These are phyloP conservation scores for Rhinichthys osculus DNA, from an alignment of 2,797 vertebrate genomes.

Conservation along the genomic window DNA sequence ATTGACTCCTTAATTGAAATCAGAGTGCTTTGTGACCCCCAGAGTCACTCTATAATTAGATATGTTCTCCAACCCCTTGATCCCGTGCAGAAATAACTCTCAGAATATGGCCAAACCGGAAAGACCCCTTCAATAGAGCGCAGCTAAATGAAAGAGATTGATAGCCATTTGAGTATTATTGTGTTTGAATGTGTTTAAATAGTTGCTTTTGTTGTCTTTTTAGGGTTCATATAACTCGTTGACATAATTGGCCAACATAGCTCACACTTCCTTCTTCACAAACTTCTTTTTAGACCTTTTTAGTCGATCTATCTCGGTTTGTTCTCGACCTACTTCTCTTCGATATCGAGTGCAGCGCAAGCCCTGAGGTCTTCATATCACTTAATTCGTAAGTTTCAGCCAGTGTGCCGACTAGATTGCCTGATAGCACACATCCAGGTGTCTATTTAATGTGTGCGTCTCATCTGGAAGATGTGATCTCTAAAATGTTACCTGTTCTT, in stretches of 20 bases:
- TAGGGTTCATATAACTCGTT: background rate
- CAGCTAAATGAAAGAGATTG: background rate
- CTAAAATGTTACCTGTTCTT: background rate
- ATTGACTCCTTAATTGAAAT: slow-evolving; percentile 62
- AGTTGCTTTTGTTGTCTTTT: background rate
- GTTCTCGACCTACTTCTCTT: slow-evolving; percentile 41
- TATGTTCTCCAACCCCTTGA: slow-evolving; percentile 46
- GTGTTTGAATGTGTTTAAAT: slow-evolving; percentile 9
- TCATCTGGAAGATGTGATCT: background rate
- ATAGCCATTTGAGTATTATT: slow-evolving; percentile 21
- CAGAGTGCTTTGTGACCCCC: slow-evolving; percentile 50
- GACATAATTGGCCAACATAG: background rate
- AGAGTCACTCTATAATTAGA: slow-evolving; percentile 60
- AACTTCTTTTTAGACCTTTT: slow-evolving; percentile 13
- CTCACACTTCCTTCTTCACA: background rate
- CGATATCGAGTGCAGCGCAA: slow-evolving; percentile 29
- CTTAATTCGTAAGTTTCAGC: slow-evolving; percentile 25
- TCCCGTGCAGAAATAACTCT: slow-evolving; percentile 53
- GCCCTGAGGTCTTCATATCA: slow-evolving; percentile 40
- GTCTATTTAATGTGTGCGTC: background rate
- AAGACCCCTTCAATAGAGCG: slow-evolving; percentile 12
- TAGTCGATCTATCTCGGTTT: slow-evolving; percentile 22
- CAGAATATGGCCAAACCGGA: slow-evolving; percentile 18
- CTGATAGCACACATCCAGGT: slow-evolving; percentile 1
- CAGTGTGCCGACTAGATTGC: background rate